Conservation (phyloP, 2,797 vertebrate genomes). For the Aviceda leuphotes region DNA sequence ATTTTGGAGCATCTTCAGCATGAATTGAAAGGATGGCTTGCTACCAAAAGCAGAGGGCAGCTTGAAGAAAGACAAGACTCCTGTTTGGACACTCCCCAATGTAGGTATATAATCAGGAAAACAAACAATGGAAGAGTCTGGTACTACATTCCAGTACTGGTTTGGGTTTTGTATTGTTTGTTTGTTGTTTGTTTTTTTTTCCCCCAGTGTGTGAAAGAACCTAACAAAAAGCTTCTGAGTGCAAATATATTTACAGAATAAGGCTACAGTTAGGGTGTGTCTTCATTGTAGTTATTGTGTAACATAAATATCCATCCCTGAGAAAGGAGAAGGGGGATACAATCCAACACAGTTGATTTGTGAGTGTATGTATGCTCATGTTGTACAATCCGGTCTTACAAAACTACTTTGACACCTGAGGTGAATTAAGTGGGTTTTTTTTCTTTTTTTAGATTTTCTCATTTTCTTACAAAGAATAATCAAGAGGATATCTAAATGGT, state of each 20-base stretch:
- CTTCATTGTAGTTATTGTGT: slow-evolving; percentile 87
- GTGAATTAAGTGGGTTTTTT: slow-evolving; percentile 67
- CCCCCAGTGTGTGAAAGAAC: slow-evolving; percentile 76
- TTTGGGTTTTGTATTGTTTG: slow-evolving; percentile 60
- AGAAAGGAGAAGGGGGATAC: slow-evolving; percentile 80
- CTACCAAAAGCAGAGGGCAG: not conserved
- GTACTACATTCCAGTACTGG: slow-evolving; percentile 71
- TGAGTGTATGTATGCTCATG: slow-evolving; percentile 84
- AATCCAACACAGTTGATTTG: slow-evolving; percentile 85
- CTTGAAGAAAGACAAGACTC: not conserved
- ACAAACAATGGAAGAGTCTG: slow-evolving; percentile 1
- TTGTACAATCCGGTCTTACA: slow-evolving; percentile 85
- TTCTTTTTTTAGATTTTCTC: slow-evolving; percentile 35
- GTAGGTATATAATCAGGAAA: not conserved
- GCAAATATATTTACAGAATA: slow-evolving; percentile 89
- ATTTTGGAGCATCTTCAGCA: slow-evolving; percentile 33
- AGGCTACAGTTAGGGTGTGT: slow-evolving; percentile 86
- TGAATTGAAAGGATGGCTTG: not conserved
- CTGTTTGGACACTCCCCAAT: not conserved
- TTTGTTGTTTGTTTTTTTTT: not conserved
- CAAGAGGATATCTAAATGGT: slow-evolving; percentile 9
- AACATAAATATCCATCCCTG: slow-evolving; percentile 97
- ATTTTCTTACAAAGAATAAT: slow-evolving; percentile 48
- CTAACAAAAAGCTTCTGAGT: slow-evolving; percentile 78
- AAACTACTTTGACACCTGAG: slow-evolving; percentile 79